Conservation (phyloP, 2,113 vertebrate genomes). For the Cyanoliseus patagonus region DNA sequence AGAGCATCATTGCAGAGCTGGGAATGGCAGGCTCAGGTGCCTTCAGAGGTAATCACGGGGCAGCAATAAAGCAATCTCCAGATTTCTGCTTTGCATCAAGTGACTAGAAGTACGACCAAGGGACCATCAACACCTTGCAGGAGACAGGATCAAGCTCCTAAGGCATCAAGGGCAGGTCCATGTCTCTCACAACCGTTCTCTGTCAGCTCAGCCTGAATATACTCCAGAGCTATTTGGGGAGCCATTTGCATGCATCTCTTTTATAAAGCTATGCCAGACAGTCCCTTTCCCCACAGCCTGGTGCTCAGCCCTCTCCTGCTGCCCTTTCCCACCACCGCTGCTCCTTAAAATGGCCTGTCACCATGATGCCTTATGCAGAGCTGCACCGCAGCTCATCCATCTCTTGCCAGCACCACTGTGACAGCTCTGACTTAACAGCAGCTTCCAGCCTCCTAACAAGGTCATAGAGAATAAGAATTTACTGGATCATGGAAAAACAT, state of each 20-base stretch:
- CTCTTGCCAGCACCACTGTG: background rate
- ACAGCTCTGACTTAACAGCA: conserved; percentile 13
- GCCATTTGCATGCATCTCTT: background rate
- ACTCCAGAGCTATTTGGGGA: background rate
- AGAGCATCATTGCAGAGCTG: background rate
- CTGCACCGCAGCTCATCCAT: background rate
- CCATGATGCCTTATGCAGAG: background rate
- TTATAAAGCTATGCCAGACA: background rate
- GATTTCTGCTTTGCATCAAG: background rate
- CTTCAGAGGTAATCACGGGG: background rate
- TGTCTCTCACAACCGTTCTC: background rate
- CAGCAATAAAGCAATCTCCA: background rate
- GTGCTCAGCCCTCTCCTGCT: background rate
- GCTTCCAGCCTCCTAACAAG: background rate
- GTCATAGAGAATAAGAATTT: background rate
- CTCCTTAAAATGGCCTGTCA: background rate
- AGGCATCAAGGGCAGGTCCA: background rate
- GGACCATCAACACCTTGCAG: background rate
- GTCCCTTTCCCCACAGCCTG: background rate
- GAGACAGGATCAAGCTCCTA: background rate
- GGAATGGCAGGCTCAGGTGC: background rate
- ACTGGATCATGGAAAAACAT: background rate
- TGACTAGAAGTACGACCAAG: background rate
- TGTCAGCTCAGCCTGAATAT: background rate
- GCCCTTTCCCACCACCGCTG: background rate